A percentile compares a stretch with the other conserved stretches of the same genome.
phyloP scores from a whole-genome alignment of 2,888 invertebrate species.

The Andrena hattorfiana region DNA sequence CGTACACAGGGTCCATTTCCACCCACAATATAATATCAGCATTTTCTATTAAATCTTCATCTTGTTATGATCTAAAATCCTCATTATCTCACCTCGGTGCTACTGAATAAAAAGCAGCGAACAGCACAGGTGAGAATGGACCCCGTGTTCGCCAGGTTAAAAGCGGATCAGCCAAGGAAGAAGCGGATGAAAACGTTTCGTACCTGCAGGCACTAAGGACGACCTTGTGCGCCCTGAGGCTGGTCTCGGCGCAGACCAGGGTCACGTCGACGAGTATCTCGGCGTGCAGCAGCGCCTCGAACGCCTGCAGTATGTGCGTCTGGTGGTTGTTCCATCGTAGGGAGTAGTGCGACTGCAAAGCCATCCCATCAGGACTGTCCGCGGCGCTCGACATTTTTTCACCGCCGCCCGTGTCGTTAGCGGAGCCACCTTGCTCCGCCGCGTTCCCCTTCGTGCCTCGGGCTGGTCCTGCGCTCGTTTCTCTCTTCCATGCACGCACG shows the following conservation, averaged over 20 bases:
- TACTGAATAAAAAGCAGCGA: too few relatives aligned
- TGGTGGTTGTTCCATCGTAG: conserved; percentile 98
- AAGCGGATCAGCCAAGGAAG: too few relatives aligned
- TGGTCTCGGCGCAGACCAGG: conserved; percentile 94
- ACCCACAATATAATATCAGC: too few relatives aligned
- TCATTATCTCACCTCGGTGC: too few relatives aligned
- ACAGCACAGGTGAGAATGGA: too few relatives aligned
- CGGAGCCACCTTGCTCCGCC: conserved; percentile 81
- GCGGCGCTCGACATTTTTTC: conserved; percentile 82
- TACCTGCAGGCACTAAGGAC: conserved; percentile 92
- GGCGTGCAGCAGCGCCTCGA: conserved; percentile 94
- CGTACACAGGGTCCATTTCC: too few relatives aligned
- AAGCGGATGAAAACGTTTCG: conserved; percentile 27
- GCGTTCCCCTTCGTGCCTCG: conserved; percentile 69
- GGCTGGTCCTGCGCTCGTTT: conserved; percentile 59
- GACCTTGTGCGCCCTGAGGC: conserved; percentile 95
- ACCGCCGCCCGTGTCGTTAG: conserved; percentile 70
- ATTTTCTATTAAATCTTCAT: too few relatives aligned
- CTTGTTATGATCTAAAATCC: too few relatives aligned
- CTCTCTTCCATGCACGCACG: conserved; percentile 76
- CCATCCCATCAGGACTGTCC: conserved; percentile 83
- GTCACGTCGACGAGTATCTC: conserved; percentile 96
- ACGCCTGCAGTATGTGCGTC: conserved; percentile 93
- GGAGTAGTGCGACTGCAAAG: conserved; percentile 93
- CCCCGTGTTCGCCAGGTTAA: too few relatives aligned